Conservation (phyloP, 1,140 invertebrate species). For the Rhysida immarginata region DNA sequence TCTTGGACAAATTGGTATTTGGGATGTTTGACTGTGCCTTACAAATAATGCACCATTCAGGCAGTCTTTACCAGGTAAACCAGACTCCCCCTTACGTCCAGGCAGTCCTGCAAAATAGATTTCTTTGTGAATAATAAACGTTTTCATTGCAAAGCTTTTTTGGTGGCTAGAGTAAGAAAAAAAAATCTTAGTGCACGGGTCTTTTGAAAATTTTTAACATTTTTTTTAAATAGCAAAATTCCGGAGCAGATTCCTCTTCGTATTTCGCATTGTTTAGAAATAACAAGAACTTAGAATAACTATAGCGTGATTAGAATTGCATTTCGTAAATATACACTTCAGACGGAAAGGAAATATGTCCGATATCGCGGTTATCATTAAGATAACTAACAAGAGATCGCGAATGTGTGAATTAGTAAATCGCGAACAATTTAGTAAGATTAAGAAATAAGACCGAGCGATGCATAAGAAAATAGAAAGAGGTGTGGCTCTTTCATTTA, state of each 20-base stretch:
- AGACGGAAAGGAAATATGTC: slow-evolving; percentile 23
- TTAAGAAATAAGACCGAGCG: background rate
- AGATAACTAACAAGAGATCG: slow-evolving; percentile 60
- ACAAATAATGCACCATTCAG: slow-evolving; percentile 78
- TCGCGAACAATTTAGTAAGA: background rate
- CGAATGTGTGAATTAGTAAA: slow-evolving; percentile 35
- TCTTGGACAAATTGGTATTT: slow-evolving; percentile 61
- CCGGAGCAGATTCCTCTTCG: no score
- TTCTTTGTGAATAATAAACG: no score
- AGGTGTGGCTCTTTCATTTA: no score
- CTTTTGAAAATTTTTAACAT: no score
- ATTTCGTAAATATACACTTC: slow-evolving; percentile 22
- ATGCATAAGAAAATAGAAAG: background rate
- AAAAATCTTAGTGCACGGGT: no score
- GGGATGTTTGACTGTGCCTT: slow-evolving; percentile 73
- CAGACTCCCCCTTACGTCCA: slow-evolving; percentile 43
- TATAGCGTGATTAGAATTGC: no score
- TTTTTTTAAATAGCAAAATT: no score
- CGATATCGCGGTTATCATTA: slow-evolving; percentile 23
- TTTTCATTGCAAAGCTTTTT: no score
- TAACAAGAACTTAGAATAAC: no score
- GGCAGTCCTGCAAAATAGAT: slow-evolving; percentile 12
- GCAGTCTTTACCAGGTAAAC: slow-evolving; percentile 57
- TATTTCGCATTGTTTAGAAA: no score
- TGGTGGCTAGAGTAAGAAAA: background rate